phyloP scores from a whole-genome alignment of 2,888 invertebrate genomes.

The Dastarcus helophoroides region DNA sequence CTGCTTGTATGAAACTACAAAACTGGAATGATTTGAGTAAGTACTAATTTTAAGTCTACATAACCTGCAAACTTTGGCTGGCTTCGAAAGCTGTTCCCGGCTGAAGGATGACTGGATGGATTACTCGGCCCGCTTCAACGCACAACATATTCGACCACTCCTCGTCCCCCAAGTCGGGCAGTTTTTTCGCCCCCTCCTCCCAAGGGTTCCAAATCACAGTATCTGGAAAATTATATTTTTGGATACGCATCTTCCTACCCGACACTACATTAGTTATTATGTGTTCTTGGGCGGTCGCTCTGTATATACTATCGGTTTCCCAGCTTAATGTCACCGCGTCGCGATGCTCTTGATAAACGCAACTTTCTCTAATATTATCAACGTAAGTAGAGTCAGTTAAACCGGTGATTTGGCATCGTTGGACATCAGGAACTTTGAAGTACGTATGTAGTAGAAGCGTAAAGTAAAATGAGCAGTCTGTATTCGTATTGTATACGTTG shows the following conservation, averaged over 20 bases:
- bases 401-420: conserved; percentile 84
- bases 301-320: conserved; percentile 90
- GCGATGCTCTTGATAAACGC: conserved; percentile 79
- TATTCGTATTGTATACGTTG: conserved; percentile 88
- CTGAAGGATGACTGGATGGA: conserved; percentile 73
- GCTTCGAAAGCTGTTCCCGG: conserved; percentile 89
- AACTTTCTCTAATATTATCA: conserved; percentile 72
- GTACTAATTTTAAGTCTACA: conserved; percentile 26
- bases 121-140: conserved; percentile 87
- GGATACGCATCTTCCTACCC: conserved; percentile 82
- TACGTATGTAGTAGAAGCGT: conserved; percentile 90
- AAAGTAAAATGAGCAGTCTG: conserved; percentile 81
- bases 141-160: conserved; percentile 96
- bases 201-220: conserved; percentile 98
- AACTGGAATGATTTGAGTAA: conserved; percentile 7
- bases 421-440: conserved; percentile 90
- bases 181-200: conserved; percentile 85
- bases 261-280: conserved; percentile 88
- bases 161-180: conserved; percentile 92
- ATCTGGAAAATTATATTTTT: conserved; percentile 91
- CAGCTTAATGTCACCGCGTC: conserved; percentile 83
- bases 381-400: conserved; percentile 70
- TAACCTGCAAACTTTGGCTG: conserved; percentile 77
- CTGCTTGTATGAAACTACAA: conserved; percentile 3
- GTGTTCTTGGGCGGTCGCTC: conserved; percentile 86